A percentile compares a stretch with the other conserved stretches of the same genome.
phyloP scores from a whole-genome alignment of 2,797 vertebrate species.

The Ptychadena robeensis region DNA sequence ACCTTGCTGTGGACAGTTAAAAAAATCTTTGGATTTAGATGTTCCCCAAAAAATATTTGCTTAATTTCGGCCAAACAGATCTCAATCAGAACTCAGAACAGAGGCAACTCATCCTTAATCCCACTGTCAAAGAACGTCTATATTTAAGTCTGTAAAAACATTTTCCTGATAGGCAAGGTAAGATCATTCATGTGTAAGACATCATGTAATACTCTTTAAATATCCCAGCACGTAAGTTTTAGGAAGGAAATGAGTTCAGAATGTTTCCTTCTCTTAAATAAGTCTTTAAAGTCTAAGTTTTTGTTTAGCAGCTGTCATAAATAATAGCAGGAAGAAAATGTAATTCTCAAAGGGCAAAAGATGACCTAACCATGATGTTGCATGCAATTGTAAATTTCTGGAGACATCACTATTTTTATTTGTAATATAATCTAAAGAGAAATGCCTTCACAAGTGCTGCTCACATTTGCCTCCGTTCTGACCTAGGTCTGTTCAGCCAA shows the following conservation, averaged over 20 bases:
- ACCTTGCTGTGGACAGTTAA: too few relatives aligned
- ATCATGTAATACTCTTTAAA: constrained; percentile 54
- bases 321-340: constrained; percentile 35
- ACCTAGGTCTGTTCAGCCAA: too few relatives aligned
- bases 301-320: constrained; percentile 34
- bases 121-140: neutral
- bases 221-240: constrained; percentile 24
- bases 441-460: too few relatives aligned
- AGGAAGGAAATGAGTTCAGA: constrained; percentile 41
- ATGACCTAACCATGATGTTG: neutral
- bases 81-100: too few relatives aligned
- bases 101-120: too few relatives aligned
- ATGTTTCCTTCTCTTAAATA: neutral
- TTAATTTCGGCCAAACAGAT: too few relatives aligned
- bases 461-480: too few relatives aligned
- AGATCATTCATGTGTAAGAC: neutral
- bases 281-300: constrained; percentile 18
- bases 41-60: too few relatives aligned
- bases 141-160: neutral
- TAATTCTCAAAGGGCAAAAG: neutral
- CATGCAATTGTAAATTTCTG: neutral
- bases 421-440: neutral
- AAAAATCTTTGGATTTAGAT: too few relatives aligned
- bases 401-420: neutral
- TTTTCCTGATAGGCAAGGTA: too few relatives aligned